Evolutionary conservation across 2,113 vertebrate genomes (phyloP).

Genomic region (Diphyllodes magnificus): DNA sequence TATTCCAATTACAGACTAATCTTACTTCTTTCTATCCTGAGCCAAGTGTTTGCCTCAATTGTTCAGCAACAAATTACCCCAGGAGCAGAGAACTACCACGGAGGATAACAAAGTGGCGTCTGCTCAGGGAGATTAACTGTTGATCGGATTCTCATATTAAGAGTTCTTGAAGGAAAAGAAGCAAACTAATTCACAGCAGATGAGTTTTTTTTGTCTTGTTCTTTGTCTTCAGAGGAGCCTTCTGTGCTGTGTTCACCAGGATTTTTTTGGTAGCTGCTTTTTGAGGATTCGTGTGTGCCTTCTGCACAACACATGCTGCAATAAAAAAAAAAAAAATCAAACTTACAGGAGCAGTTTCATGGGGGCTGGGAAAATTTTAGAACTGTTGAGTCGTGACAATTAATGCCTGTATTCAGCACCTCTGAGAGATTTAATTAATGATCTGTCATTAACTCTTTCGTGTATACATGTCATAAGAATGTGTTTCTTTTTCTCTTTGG

Average conservation of each 20-base stretch:
- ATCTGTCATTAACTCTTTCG: not conserved
- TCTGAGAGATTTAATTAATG: not conserved
- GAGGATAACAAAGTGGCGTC: not conserved
- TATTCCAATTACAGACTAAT: conserved; percentile 71
- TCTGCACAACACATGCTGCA: conserved; percentile 26
- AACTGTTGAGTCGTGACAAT: not conserved
- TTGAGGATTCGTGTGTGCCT: not conserved
- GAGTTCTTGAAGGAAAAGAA: conserved; percentile 6
- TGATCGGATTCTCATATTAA: not conserved
- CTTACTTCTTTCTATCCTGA: conserved; percentile 47
- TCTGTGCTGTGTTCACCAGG: not conserved
- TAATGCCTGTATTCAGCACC: not conserved
- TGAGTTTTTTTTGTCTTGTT: conserved; percentile 50
- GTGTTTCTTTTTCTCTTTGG: not conserved
- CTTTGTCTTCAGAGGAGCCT: conserved; percentile 35
- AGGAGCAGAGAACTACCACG: not conserved
- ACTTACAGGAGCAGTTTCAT: not conserved
- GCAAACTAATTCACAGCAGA: conserved; percentile 44
- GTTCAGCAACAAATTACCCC: conserved; percentile 67
- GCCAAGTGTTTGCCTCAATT: conserved; percentile 69
- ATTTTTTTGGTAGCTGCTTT: conserved; percentile 29
- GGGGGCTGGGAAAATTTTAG: not conserved
- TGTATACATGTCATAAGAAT: fast-evolving
- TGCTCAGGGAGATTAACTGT: conserved; percentile 20
- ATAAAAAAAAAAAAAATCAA: not conserved